Evolutionary conservation across 35 echinoderm and acorn worm species (phyloP).

Genomic region (Strongylocentrotus purpuratus): DNA sequence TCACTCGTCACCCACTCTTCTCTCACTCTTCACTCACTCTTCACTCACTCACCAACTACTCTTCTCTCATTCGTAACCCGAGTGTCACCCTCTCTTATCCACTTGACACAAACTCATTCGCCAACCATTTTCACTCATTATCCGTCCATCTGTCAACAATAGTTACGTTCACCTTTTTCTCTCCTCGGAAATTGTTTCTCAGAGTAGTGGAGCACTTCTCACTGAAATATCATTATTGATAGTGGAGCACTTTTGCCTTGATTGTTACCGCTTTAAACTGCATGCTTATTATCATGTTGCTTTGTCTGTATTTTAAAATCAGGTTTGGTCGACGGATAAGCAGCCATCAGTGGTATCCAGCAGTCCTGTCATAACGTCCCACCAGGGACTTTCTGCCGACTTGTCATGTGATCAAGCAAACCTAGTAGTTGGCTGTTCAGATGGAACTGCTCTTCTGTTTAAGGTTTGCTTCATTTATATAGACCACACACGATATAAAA

Average conservation of each 20-base stretch:
- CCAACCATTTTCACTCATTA: not conserved
- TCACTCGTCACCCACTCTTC: not conserved
- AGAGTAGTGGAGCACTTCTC: no score
- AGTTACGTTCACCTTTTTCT: no score
- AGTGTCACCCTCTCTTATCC: no score
- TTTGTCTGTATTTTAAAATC: not conserved
- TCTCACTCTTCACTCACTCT: not conserved
- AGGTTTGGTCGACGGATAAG: conserved; percentile 23
- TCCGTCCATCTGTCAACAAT: not conserved
- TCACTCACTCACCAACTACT: no score
- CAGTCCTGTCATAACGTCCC: not conserved
- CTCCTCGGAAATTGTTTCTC: no score
- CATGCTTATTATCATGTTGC: not conserved
- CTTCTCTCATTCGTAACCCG: no score
- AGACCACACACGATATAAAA: not conserved
- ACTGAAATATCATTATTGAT: no score
- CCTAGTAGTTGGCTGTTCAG: not conserved
- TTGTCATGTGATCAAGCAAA: conserved; percentile 23
- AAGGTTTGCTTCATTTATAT: not conserved
- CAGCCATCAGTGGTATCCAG: not conserved
- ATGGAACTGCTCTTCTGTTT: not conserved
- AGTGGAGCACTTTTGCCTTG: no score
- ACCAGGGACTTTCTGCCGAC: conserved; percentile 15
- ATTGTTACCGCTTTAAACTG: no score
- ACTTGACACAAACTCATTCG: no score